A percentile compares a stretch with the other conserved stretches of the same genome.
These are phyloP conservation scores for Enteromius mattozi DNA, from an alignment of 2,797 vertebrate species.

Conservation along the genomic window DNA sequence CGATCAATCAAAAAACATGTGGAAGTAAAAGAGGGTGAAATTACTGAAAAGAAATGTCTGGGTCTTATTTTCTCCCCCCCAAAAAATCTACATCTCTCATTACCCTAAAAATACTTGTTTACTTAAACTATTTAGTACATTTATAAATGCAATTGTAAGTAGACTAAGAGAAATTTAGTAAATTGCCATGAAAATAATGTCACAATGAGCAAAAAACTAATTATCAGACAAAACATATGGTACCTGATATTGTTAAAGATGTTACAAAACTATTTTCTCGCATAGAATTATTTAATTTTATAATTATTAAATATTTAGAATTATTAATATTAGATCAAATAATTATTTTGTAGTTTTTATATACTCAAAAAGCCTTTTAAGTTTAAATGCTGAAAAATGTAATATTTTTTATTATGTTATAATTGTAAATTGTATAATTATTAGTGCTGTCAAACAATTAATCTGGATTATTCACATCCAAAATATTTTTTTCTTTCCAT, in stretches of 20 bases:
- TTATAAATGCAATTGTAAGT: not conserved
- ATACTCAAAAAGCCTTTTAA: not conserved
- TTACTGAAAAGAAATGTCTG: constrained; percentile 6
- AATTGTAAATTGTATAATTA: not conserved
- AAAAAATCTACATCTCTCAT: not conserved
- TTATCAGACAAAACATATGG: not conserved
- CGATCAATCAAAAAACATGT: not conserved
- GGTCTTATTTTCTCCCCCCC: not conserved
- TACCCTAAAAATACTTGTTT: not conserved
- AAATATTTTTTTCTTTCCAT: no score
- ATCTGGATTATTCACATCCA: no score
- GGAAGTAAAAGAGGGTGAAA: not conserved
- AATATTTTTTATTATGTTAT: not conserved
- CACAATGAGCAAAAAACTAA: not conserved
- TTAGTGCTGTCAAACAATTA: no score
- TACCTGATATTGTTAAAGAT: not conserved
- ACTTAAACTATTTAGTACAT: not conserved
- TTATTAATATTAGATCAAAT: not conserved
- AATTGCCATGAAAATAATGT: not conserved
- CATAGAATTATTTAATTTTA: not conserved
- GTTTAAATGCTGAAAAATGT: not conserved
- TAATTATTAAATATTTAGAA: not conserved
- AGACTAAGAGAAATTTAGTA: not conserved
- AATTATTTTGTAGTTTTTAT: not conserved
- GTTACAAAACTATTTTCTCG: not conserved